Evolutionary conservation across 2,113 vertebrate genomes (phyloP).

Genomic region (Oostethus manadensis): DNA sequence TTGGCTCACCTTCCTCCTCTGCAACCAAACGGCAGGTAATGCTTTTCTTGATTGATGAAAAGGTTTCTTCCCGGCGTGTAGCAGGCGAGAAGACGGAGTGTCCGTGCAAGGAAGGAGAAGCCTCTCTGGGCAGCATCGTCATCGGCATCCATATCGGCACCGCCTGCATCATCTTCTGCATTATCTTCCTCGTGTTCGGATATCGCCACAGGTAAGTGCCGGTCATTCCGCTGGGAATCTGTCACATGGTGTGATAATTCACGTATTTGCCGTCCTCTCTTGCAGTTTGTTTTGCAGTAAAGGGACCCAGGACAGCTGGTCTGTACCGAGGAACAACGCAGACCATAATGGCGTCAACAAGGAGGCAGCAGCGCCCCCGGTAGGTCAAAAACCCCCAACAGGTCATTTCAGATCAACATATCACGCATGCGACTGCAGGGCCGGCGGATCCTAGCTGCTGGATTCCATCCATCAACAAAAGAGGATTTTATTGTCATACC

Average conservation of each 20-base stretch:
- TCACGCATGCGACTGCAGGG: too few species aligned
- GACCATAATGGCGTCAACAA: constrained; percentile 32
- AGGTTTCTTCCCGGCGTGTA: background rate
- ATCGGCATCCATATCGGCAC: constrained; percentile 74
- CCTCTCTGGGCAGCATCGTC: constrained; percentile 64
- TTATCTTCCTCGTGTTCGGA: constrained; percentile 76
- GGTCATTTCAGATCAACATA: background rate
- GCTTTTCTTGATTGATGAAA: too few species aligned
- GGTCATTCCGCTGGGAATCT: background rate
- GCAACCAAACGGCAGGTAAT: too few species aligned
- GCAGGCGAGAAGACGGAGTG: constrained; percentile 53
- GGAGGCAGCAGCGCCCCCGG: constrained; percentile 55
- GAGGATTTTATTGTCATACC: too few species aligned
- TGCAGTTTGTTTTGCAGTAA: constrained; percentile 69
- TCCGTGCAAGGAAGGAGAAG: constrained; percentile 62
- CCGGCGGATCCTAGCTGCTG: too few species aligned
- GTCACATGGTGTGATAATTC: background rate
- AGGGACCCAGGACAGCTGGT: constrained; percentile 66
- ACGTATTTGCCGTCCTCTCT: background rate
- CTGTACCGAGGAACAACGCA: constrained; percentile 54
- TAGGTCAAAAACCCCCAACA: constrained; percentile 21
- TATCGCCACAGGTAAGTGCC: constrained; percentile 71
- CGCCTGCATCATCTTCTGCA: constrained; percentile 75
- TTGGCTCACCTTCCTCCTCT: too few species aligned
- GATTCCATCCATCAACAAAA: too few species aligned